Conservation (phyloP, 2,888 invertebrate genomes). For the Leptinotarsa juncta region DNA sequence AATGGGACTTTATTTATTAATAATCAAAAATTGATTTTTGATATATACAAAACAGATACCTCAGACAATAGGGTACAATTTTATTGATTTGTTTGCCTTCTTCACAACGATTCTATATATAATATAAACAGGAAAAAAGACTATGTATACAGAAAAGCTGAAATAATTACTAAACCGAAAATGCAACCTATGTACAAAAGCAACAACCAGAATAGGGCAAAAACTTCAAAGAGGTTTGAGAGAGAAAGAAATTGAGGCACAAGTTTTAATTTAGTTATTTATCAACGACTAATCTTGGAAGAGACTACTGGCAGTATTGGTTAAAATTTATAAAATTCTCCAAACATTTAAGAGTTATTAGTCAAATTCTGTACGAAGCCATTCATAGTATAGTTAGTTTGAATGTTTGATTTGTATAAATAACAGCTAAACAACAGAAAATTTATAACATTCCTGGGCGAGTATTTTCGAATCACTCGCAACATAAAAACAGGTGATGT, state of each 20-base stretch:
- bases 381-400: not conserved
- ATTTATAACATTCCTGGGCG: no score
- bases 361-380: not conserved
- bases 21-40: no score
- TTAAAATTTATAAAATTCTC: not conserved
- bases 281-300: conserved; percentile 21
- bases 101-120: not conserved
- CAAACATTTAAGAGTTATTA: not conserved
- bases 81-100: no score
- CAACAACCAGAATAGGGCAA: not conserved
- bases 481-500: no score
- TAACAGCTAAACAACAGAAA: no score
- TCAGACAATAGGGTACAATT: no score
- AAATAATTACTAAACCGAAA: not conserved
- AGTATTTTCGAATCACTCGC: no score
- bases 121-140: not conserved
- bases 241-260: conserved; percentile 32
- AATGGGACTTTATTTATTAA: no score
- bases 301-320: not conserved
- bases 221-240: not conserved
- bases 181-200: not conserved
- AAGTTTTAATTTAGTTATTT: conserved; percentile 19
- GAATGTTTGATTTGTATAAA: not conserved
- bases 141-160: not conserved
- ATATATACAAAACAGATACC: no score